Base-by-base conservation (phyloP, 1,140 invertebrate genomes). In the Uloborus diversus region DNA sequence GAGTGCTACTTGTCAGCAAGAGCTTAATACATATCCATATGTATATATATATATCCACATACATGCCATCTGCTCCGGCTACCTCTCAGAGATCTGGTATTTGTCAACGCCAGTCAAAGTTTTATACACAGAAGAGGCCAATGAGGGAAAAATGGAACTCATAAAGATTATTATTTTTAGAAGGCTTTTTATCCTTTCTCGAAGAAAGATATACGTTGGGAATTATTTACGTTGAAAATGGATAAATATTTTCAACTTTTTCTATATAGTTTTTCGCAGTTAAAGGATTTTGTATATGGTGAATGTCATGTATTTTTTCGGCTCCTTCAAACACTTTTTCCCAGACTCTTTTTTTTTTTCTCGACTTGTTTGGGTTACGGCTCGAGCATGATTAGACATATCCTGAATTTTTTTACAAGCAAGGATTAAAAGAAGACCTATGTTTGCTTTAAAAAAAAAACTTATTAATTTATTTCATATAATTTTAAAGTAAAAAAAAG, bases 131-230 rank as follows among this genome's bases (percentile, higher is more conserved):
- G 30, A 56, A 17, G 51, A 51, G 51, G 66, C 28, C 17, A 23
- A 61, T 23, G 13, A 7, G 32, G 23, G 53, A 25, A 70, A 51
- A 57, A 62, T 42, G 42, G 56, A 73, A 49, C 69, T 32, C 42
- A 73, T 73, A 73, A 73, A 73, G 69, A 61, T 73, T 73, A 61
- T 73, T 73, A 73, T 73, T 73, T 30, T 25, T 42, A 25, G 37
- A 13, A 42, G 17, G n/a, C 14, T 59, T 49, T 61, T 28, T 9
- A 30, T 28, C n/a, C 27, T 47, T 30, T 20, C 53, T 30, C 7
- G 37, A 61, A 28, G 57, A 49, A 49, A 70, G 33, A 70, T 57
- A 57, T 70, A 70, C 49, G 51, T 30, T 70, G 68, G 61, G 47
- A 73, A 73, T 59, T 73, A 73, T 73, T 73, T 73, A 61, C 69